Evolutionary conservation across 1,140 invertebrate species (phyloP), one percentile per base, ranked within the genome.

Genomic region (Liolophura sinensis): DNA sequence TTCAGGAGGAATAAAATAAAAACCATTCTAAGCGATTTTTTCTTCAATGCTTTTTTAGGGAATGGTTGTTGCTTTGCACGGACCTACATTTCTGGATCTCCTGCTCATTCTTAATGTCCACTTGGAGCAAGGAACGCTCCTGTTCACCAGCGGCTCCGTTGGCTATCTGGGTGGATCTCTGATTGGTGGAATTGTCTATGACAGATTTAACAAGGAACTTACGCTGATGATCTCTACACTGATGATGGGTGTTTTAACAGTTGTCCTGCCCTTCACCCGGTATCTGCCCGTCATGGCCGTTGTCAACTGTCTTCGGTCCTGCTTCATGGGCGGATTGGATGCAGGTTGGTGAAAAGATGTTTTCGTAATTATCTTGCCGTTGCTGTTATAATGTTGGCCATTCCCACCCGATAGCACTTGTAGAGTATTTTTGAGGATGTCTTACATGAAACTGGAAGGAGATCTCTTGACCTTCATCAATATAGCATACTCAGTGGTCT

Each of bases 11-110:
- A 40, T 40, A 40, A 40, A 40, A 9, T 40, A 40, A 40, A 40
- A n/a, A n/a, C n/a, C n/a, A n/a, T n/a, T n/a, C n/a, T n/a, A n/a
- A n/a, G n/a, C n/a, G n/a, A n/a, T n/a, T n/a, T n/a, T n/a, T n/a
- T n/a, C 9, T 40, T 40, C 31, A 40, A 40, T 40, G 31, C 31
- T 40, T 54, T 49, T 71, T 6, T 66, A 84, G 83, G 83, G 83
- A 18, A 67, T 80, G 59, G 74, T 71, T 20, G 72, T 80, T 55
- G 75, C 77, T 22, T 75, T 82, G 54, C 73, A 77, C 62, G 81
- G 82, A 27, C 83, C 82, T 20, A 79, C 82, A 4, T 71, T 83
- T 48, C 67, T 77, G 0, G 75, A 82, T 65, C 68, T 83, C 15
- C 69, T 77, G 63, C 57, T 76, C 14, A 74, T 79, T 50, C 73